Evolutionary conservation across 1,140 invertebrate species (phyloP), one percentile per base, ranked within the genome.

Genomic region (Capitella teleta): DNA sequence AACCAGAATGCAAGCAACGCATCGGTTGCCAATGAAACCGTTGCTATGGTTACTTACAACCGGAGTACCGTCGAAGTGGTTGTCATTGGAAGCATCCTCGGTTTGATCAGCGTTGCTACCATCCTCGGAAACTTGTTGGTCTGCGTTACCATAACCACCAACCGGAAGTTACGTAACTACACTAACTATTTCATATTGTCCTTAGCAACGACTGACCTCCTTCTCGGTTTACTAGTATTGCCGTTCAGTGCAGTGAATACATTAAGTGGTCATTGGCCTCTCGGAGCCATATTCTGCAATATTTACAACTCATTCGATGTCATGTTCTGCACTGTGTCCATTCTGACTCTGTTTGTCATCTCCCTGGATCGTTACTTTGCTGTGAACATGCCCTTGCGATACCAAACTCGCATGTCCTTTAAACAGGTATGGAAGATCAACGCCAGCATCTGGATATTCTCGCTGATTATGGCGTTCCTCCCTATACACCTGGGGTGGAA

Each of bases 111-210:
- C n/a, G 41, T 59, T 12, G 28, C 61, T 3, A 50, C 63, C 12
- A 59, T 69, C 36, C 42, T 63, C 41, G 73, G 73, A 26, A 75
- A 75, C 49, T 23, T 60, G 12, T 47, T 75, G 23, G 74, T 76
- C 3, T 57, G 69, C 24, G 47, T 69, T 14, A 72, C 73, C 3
- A 72, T 76, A 53, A 51, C 46, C 5, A 63, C 57, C 28, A 70
- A 71, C 42, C 54, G 53, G 14, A 52, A 57, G 21, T 54, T 76
- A n/a, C 69, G 67, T 36, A 76, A 68, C 24, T 57, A 68, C 16
- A 76, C 74, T 47, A 76, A 76, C 55, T 70, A 64, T 42, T 75
- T 75, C 50, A 67, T 76, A 19, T 68, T 70, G 21, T 72, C 66
- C 38, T 56, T 76, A 23, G 73, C 74, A 1, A 28, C 70, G 5